A percentile compares a stretch with the other conserved stretches of the same genome.
Conservation (phyloP, 2,113 vertebrate genomes). For the Burhinus oedicnemus region DNA sequence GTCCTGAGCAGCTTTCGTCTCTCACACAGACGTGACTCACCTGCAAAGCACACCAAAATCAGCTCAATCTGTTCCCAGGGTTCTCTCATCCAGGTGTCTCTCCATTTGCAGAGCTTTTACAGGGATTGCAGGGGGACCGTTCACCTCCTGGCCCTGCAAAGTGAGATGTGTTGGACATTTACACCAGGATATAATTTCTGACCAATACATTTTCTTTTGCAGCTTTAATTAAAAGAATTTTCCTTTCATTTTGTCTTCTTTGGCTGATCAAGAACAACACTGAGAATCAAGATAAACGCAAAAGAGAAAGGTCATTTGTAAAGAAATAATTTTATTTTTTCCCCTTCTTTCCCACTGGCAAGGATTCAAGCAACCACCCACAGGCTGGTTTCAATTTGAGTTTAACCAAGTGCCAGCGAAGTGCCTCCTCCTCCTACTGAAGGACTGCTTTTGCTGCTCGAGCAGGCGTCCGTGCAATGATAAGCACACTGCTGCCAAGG, state of each 20-base stretch:
- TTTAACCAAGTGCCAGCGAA: background rate
- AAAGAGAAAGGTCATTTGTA: background rate
- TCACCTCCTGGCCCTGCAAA: background rate
- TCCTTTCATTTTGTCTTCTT: background rate
- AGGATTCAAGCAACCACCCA: background rate
- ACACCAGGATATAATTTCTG: background rate
- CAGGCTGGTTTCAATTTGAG: background rate
- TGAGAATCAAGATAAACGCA: background rate
- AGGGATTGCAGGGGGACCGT: background rate
- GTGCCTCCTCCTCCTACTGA: background rate
- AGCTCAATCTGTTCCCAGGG: background rate
- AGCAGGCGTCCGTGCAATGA: background rate
- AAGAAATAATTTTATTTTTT: background rate
- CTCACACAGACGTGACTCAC: background rate
- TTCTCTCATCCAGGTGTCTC: background rate
- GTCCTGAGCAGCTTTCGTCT: background rate
- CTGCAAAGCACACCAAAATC: accelerated
- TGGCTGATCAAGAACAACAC: background rate
- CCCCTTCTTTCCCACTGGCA: background rate
- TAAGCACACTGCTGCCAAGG: background rate
- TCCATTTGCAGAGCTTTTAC: background rate
- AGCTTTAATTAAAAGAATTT: background rate
- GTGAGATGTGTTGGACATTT: background rate
- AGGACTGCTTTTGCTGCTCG: background rate
- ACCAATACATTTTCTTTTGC: background rate